Base-by-base conservation (phyloP, 2,113 vertebrate genomes). In the Malurus cyaneus region DNA sequence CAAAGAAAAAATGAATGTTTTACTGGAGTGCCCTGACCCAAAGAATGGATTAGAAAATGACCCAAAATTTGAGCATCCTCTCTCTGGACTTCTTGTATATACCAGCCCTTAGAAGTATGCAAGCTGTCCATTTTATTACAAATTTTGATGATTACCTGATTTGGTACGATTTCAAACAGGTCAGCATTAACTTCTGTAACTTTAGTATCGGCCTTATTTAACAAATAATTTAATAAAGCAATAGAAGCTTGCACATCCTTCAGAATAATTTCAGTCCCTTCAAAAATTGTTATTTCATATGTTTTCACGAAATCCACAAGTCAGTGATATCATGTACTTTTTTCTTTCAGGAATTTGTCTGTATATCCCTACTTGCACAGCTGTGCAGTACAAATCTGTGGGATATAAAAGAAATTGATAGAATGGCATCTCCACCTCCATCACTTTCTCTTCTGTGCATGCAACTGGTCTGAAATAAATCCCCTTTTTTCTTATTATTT, bases 401-500 rank as follows among this genome's bases (percentile, higher is more conserved):
- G 9, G 14, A 47, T 12, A 28, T 3, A 64, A 60, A 90, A n/a
- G 2, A 83, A 52, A 15, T 6, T 39, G 49, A 47, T 10, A 72
- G 44, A 84, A 56, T 28, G 14, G 36, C 36, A 80, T 4, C 41
- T 80, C 34, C 26, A 41, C 41, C 21, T 73, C 21, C 12, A 18
- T 1, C 3, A 13, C 5, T 25, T 31, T 52, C 12, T n/a, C 20
- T 72, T 46, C 8, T 29, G 6, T 53, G 28, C 54, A 3, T 52
- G 31, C 5, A 54, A 67, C 5, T 21, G 16, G 39, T 42, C 5
- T 60, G 47, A 70, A 86, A 78, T 61, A 88, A 24, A 21, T 5
- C 1, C 5, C 23, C 1, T 0, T 29, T 2, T 34, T 59, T 12
- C 2, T 28, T 4, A n/a, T 60, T 23, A 50, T 39, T 74, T 67